Conservation (phyloP, 2,797 vertebrate species). For the Neostethus bicornis region DNA sequence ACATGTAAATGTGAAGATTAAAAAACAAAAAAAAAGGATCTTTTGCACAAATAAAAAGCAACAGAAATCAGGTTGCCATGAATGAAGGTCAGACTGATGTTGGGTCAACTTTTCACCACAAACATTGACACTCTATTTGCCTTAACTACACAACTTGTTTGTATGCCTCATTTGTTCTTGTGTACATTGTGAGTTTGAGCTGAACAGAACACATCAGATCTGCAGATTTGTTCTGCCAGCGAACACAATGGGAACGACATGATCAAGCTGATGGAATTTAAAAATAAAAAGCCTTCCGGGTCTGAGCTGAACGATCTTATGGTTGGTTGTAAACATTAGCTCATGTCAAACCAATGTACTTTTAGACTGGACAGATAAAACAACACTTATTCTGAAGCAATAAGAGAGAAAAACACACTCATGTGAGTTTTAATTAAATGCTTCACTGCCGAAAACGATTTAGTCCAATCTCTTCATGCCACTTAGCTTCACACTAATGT, state of each 20-base stretch:
- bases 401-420: no score
- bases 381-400: no score
- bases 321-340: not conserved
- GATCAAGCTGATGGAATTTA: no score
- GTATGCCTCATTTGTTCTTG: slow-evolving; percentile 9
- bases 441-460: no score
- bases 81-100: slow-evolving; percentile 6
- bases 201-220: not conserved
- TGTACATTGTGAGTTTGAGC: slow-evolving; percentile 4
- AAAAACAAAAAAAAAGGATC: no score
- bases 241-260: not conserved
- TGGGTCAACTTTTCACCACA: not conserved
- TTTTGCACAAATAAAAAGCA: no score
- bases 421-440: no score
- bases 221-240: not conserved
- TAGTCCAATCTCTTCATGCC: no score
- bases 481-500: no score
- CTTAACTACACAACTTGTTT: not conserved
- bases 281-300: slow-evolving; percentile 2
- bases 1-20: no score
- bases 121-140: slow-evolving; percentile 8
- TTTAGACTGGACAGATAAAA: no score
- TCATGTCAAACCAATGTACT: not conserved
- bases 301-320: not conserved
- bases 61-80: no score